phyloP scores from a whole-genome alignment of 2,797 vertebrate genomes.

The Enteromius viviparus region DNA sequence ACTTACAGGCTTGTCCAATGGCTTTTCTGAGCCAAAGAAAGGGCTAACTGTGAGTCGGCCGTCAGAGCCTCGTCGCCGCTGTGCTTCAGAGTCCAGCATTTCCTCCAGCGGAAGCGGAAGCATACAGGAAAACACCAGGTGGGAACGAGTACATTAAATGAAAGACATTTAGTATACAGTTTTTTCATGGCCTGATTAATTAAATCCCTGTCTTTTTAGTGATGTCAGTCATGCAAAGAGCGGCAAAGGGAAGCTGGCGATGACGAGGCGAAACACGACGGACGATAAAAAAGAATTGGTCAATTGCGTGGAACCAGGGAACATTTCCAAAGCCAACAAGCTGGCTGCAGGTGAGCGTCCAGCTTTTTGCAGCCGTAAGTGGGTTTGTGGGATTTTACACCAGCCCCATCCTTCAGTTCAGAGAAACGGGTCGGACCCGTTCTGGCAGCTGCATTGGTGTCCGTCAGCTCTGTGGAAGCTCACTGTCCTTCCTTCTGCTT shows the following conservation, averaged over 20 bases:
- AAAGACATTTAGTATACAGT: background rate
- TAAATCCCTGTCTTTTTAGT: constrained; percentile 46
- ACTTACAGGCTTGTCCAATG: constrained; percentile 86
- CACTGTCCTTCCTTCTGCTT: constrained; percentile 44
- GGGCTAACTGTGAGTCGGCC: constrained; percentile 74
- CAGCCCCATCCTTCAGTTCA: constrained; percentile 40
- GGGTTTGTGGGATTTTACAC: constrained; percentile 24
- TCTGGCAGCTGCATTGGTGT: constrained; percentile 39
- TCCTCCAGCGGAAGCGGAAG: constrained; percentile 87
- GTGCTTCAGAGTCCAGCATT: constrained; percentile 97
- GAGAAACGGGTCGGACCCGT: constrained; percentile 28
- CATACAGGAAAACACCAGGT: constrained; percentile 50
- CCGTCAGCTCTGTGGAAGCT: constrained; percentile 47
- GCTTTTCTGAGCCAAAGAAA: constrained; percentile 82
- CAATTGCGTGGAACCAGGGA: constrained; percentile 87
- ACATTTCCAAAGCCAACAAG: constrained; percentile 86
- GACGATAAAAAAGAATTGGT: constrained; percentile 87
- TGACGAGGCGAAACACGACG: constrained; percentile 87
- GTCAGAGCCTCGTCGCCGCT: constrained; percentile 90
- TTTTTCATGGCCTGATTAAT: background rate
- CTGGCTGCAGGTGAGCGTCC: constrained; percentile 84
- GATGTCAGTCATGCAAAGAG: constrained; percentile 82
- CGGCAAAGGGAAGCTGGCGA: constrained; percentile 85
- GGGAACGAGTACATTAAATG: background rate
- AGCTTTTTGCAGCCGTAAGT: constrained; percentile 25